Evolutionary conservation across 2,797 vertebrate species (phyloP).

Genomic region (Hafferia zeledoni): DNA sequence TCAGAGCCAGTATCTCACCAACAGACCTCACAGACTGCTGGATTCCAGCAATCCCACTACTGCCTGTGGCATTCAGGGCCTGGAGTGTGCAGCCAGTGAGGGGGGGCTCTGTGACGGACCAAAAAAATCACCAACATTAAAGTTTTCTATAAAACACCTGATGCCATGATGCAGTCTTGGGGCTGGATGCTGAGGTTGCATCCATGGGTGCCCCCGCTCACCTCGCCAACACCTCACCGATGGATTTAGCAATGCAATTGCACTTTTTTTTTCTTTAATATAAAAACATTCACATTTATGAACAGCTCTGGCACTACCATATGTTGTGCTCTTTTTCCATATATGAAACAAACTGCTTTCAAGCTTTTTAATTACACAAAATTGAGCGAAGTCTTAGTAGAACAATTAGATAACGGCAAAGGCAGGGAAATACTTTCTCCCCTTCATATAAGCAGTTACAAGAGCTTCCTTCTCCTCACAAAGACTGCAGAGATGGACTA

Average conservation of each 20-base stretch:
- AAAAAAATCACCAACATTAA: neutral
- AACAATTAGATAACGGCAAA: neutral
- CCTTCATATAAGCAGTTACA: neutral
- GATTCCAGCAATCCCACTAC: neutral
- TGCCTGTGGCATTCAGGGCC: rapidly evolving
- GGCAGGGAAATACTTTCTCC: neutral
- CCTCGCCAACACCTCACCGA: neutral
- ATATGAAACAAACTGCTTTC: neutral
- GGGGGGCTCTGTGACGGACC: neutral
- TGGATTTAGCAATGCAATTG: neutral
- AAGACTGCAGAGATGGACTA: neutral
- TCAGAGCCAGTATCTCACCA: neutral
- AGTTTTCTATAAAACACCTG: neutral
- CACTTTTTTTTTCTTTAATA: neutral
- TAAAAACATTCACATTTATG: neutral
- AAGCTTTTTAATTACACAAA: constrained; percentile 19
- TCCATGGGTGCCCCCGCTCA: neutral
- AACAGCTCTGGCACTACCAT: neutral
- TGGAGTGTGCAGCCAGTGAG: rapidly evolving
- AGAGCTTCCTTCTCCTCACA: neutral
- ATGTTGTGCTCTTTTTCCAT: neutral
- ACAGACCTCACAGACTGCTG: rapidly evolving
- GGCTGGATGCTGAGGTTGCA: neutral
- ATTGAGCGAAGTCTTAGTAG: neutral
- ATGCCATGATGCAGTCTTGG: neutral